Percentiles rank a stretch among this genome's conserved stretches.
Evolutionary conservation across 2,797 vertebrate genomes (phyloP).

Genomic region (Emys orbicularis): DNA sequence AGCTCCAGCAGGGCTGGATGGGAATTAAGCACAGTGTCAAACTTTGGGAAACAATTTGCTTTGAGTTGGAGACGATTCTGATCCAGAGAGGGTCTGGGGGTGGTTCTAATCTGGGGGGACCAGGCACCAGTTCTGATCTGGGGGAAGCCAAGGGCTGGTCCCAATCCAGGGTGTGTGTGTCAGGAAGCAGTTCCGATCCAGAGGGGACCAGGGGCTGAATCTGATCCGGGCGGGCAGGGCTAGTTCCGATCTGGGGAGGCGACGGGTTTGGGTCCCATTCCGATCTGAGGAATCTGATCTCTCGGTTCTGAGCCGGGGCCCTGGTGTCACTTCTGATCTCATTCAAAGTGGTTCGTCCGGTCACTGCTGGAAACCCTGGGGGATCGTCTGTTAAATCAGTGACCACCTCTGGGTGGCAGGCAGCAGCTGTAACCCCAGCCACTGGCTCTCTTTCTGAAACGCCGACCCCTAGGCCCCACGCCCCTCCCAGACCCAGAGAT

Average conservation of each 20-base stretch:
- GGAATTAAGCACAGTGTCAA: background rate
- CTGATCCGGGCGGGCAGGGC: background rate
- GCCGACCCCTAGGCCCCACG: no score
- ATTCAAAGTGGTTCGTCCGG: background rate
- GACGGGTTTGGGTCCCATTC: background rate
- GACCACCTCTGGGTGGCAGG: background rate
- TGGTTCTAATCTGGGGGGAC: background rate
- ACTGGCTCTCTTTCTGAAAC: background rate
- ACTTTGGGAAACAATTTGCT: background rate
- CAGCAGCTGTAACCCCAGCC: background rate
- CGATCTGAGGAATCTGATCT: no score
- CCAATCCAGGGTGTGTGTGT: background rate
- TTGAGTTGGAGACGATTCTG: background rate
- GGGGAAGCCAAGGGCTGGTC: background rate
- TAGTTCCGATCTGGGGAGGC: no score
- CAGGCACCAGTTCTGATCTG: background rate
- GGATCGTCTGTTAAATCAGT: background rate
- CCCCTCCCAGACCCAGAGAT: background rate
- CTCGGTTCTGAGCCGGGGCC: background rate
- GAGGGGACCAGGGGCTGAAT: background rate
- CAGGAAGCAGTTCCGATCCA: background rate
- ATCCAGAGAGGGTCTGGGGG: background rate
- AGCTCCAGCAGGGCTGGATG: no score
- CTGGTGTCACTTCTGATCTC: background rate
- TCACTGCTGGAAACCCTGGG: background rate